A percentile compares a stretch with the other conserved stretches of the same genome.
Conservation (phyloP, 1,140 invertebrate genomes). For the Panagrolaimus sp. region DNA sequence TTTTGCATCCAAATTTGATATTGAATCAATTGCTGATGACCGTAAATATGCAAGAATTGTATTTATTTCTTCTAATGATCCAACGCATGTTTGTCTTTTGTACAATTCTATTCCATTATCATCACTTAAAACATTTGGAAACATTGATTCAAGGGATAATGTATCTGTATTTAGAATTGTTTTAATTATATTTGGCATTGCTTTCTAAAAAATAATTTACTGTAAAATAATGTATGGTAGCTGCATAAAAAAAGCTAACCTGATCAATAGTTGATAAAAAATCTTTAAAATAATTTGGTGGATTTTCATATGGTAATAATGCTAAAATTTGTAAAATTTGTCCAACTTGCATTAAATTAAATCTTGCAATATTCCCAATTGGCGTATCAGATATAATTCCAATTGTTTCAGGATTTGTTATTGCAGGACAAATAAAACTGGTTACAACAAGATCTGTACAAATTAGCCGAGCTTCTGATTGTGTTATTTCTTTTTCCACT, state of each 20-base stretch:
- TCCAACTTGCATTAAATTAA: constrained; percentile 81
- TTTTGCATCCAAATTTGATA: constrained; percentile 34
- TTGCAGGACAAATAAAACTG: constrained; percentile 88
- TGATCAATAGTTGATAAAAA: constrained; percentile 73
- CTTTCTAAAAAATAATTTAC: constrained; percentile 25
- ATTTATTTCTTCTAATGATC: constrained; percentile 49
- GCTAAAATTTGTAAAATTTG: constrained; percentile 86
- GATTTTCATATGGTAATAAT: constrained; percentile 60
- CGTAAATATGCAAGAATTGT: constrained; percentile 21
- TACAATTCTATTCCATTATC: constrained; percentile 41
- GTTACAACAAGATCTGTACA: constrained; percentile 87
- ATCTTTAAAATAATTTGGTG: constrained; percentile 65
- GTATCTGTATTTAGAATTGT: constrained; percentile 37
- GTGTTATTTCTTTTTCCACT: constrained; percentile 59
- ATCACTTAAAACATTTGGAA: constrained; percentile 37
- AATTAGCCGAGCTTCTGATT: constrained; percentile 64
- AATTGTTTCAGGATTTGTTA: constrained; percentile 84
- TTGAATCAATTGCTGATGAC: constrained; percentile 19
- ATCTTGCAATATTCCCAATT: constrained; percentile 80
- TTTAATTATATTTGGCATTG: constrained; percentile 41
- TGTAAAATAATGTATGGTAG: neutral
- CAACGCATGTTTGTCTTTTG: constrained; percentile 38
- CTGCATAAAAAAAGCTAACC: constrained; percentile 50
- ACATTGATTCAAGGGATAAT: constrained; percentile 38
- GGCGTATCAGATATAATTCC: constrained; percentile 83